Evolutionary conservation across 2,113 vertebrate genomes (phyloP).

Genomic region (Microcebus tavaratra): DNA sequence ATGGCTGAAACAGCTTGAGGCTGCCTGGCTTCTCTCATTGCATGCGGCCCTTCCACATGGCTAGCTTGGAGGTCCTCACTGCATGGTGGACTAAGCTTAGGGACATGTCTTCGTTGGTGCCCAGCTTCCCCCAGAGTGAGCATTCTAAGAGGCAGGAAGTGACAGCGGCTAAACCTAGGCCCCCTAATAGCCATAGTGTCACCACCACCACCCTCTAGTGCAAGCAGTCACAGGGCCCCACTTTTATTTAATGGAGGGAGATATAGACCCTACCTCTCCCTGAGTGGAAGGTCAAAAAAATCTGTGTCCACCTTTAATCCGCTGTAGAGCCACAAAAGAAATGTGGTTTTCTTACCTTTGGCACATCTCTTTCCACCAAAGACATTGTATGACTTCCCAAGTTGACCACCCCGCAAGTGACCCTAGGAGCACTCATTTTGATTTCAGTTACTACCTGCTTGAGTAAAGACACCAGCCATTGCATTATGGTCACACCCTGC

Average conservation of each 20-base stretch:
- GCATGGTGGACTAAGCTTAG: background rate
- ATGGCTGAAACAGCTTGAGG: background rate
- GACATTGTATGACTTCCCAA: background rate
- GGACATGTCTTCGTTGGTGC: background rate
- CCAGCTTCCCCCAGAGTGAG: background rate
- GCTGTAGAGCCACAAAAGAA: background rate
- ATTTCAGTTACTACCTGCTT: background rate
- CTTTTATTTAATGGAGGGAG: background rate
- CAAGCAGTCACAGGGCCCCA: background rate
- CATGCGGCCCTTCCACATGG: background rate
- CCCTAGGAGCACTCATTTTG: background rate
- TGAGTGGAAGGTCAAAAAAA: background rate
- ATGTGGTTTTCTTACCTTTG: background rate
- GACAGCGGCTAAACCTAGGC: background rate
- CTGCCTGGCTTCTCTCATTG: background rate
- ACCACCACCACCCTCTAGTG: background rate
- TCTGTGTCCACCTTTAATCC: background rate
- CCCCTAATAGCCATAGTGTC: background rate
- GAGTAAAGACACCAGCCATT: background rate
- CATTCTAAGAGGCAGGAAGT: background rate
- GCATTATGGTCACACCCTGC: background rate
- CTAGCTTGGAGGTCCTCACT: background rate
- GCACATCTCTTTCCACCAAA: background rate
- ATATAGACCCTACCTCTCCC: background rate
- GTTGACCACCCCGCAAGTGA: background rate